Evolutionary conservation across 2,113 vertebrate species (phyloP).

Genomic region (Ardeotis arabs): DNA sequence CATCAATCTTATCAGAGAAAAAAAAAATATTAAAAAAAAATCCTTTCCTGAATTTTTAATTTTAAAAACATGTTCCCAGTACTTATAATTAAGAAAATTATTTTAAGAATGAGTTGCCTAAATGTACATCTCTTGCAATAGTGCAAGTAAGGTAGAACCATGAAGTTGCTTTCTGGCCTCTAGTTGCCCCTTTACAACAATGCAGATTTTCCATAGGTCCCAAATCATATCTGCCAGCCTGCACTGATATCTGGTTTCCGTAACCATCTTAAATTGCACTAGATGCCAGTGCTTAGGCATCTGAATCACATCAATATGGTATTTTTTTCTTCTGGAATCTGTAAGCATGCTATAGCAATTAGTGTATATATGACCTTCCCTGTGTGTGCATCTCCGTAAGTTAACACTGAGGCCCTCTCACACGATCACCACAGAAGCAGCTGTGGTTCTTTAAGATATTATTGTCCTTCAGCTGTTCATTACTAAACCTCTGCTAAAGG

Average conservation of each 20-base stretch:
- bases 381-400: background rate
- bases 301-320: background rate
- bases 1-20: background rate
- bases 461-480: constrained; percentile 56
- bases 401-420: background rate
- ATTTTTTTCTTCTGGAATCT: background rate
- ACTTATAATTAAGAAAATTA: background rate
- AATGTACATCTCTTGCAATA: background rate
- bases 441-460: constrained; percentile 33
- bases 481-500: background rate
- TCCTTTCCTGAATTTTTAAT: background rate
- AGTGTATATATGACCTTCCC: background rate
- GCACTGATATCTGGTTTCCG: background rate
- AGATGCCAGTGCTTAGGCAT: background rate
- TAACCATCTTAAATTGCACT: background rate
- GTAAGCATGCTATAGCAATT: background rate
- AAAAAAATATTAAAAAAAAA: background rate
- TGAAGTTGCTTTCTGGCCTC: background rate
- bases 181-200: background rate
- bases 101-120: background rate
- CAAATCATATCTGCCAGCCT: background rate
- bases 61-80: background rate
- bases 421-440: constrained; percentile 1
- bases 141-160: background rate
- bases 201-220: background rate